phyloP scores from a whole-genome alignment of 2,888 invertebrate species.

The Catocala sponsa region DNA sequence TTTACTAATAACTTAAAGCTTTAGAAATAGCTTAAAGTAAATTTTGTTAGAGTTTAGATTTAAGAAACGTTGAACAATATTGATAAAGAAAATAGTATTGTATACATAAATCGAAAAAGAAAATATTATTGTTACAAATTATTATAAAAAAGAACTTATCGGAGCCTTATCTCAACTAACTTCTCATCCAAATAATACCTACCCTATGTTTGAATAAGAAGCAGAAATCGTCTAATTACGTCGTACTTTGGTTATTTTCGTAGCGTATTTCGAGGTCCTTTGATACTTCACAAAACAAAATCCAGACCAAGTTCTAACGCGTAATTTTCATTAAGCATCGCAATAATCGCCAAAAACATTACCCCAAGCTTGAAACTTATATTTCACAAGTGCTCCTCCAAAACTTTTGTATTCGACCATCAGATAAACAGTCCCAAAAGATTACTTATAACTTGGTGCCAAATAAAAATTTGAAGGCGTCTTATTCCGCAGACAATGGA shows the following conservation, averaged over 20 bases:
- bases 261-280: too few relatives aligned
- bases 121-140: too few relatives aligned
- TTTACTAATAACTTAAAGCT: background rate
- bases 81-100: too few relatives aligned
- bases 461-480: conserved; percentile 22
- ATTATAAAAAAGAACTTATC: too few relatives aligned
- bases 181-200: too few relatives aligned
- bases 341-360: conserved; percentile 6
- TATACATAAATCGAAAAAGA: too few relatives aligned
- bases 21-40: background rate
- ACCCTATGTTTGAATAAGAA: too few relatives aligned
- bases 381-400: conserved; percentile 20
- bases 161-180: too few relatives aligned
- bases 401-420: conserved; percentile 37
- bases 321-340: conserved; percentile 3
- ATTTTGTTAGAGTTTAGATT: conserved; percentile 1
- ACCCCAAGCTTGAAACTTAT: conserved; percentile 17
- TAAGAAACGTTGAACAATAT: background rate
- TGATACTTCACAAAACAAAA: too few relatives aligned
- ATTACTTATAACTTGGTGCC: conserved; percentile 26
- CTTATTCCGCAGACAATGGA: conserved; percentile 17
- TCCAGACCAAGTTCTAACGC: background rate
- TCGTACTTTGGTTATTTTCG: too few relatives aligned
- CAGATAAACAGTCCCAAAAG: conserved; percentile 19
- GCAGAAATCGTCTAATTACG: too few relatives aligned